These are phyloP conservation scores for Psittacula echo DNA, from an alignment of 2,797 vertebrate species.

Conservation along the genomic window DNA sequence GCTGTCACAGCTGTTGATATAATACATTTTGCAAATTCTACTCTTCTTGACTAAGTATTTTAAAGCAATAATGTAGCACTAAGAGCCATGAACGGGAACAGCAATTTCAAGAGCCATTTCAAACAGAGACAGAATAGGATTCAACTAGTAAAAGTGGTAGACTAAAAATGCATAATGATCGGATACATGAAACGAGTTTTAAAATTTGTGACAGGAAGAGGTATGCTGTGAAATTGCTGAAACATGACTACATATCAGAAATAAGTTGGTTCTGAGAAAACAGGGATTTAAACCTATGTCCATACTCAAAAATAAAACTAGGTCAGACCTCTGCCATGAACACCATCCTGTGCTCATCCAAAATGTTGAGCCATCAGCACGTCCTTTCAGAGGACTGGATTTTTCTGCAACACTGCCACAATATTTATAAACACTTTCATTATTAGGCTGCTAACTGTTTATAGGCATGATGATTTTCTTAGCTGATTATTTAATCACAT, in stretches of 20 bases:
- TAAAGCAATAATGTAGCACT: background rate
- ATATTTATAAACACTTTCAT: conserved; percentile 12
- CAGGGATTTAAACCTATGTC: background rate
- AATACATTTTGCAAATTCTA: conserved; percentile 4
- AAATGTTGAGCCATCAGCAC: background rate
- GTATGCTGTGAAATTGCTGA: background rate
- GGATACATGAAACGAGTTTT: background rate
- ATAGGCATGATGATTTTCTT: background rate
- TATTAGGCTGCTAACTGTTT: background rate
- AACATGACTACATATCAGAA: background rate
- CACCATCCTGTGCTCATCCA: background rate
- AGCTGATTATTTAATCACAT: conserved; percentile 18
- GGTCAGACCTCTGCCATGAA: background rate
- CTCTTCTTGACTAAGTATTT: background rate
- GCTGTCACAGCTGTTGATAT: background rate
- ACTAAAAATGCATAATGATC: background rate
- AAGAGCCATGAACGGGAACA: background rate
- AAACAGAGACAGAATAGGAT: background rate
- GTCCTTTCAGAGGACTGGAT: background rate
- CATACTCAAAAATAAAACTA: background rate
- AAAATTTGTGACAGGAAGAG: background rate
- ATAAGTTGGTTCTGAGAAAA: background rate
- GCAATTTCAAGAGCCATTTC: background rate
- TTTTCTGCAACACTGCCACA: background rate
- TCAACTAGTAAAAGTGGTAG: background rate